phyloP scores from a whole-genome alignment of 2,888 invertebrate genomes.

The Baccha elongata region DNA sequence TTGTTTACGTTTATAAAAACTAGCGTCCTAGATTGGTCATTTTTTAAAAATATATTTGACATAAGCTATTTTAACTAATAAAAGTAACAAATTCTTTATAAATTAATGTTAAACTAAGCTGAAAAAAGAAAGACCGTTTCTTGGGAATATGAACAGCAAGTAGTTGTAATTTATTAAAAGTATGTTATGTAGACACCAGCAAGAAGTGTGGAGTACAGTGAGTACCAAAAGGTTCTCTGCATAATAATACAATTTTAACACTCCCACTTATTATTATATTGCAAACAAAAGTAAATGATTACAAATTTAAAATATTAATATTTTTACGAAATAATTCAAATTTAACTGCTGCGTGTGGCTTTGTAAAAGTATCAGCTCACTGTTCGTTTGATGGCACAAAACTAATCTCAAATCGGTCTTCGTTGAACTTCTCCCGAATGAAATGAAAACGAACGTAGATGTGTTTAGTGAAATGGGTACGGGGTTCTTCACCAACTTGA shows the following conservation, averaged over 20 bases:
- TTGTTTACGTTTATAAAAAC: too few relatives aligned
- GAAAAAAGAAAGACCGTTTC: too few relatives aligned
- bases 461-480: constrained; percentile 68
- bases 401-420: constrained; percentile 3
- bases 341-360: constrained; percentile 6
- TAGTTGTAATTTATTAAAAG: too few relatives aligned
- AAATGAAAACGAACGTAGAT: constrained; percentile 14
- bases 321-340: constrained; percentile 25
- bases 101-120: too few relatives aligned
- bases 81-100: too few relatives aligned
- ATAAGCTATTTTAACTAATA: too few relatives aligned
- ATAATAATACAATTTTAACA: constrained; percentile 13
- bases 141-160: too few relatives aligned
- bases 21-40: too few relatives aligned
- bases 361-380: constrained; percentile 18
- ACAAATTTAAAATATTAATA: constrained; percentile 25
- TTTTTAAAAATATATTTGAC: too few relatives aligned
- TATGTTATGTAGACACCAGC: too few relatives aligned
- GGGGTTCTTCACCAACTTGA: constrained; percentile 72
- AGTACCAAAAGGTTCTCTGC: too few relatives aligned
- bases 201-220: too few relatives aligned
- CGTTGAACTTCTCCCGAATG: constrained; percentile 11
- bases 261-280: constrained; percentile 23
- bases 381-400: constrained; percentile 14
- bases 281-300: background rate